Evolutionary conservation across 1,140 invertebrate species (phyloP).

Genomic region (Lepidotrigona ventralis): DNA sequence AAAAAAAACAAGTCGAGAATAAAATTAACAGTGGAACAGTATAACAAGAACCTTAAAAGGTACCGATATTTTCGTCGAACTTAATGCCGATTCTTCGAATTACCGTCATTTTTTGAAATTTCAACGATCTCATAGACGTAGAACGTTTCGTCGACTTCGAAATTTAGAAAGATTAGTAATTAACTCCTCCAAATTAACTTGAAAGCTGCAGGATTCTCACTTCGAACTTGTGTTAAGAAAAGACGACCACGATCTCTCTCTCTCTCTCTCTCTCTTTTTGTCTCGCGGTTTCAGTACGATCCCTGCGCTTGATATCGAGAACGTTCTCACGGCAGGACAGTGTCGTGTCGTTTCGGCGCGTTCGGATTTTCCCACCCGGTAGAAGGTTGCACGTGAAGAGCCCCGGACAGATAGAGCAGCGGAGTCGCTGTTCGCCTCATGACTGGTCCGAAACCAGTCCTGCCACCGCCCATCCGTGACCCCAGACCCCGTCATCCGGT

Average conservation of each 20-base stretch:
- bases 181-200: too few species aligned
- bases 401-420: slow-evolving; percentile 70
- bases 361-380: slow-evolving; percentile 67
- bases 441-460: slow-evolving; percentile 77
- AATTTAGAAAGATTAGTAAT: too few species aligned
- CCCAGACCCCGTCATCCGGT: slow-evolving; percentile 74
- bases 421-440: slow-evolving; percentile 67
- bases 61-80: too few species aligned
- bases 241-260: background rate
- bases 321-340: slow-evolving; percentile 31
- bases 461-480: slow-evolving; percentile 77
- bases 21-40: too few species aligned
- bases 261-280: too few species aligned
- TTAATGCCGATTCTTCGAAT: too few species aligned
- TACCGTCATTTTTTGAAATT: too few species aligned
- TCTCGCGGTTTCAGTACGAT: background rate
- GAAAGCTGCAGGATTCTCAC: background rate
- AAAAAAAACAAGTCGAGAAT: too few species aligned
- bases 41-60: too few species aligned
- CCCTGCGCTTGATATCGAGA: background rate
- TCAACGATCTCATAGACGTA: too few species aligned
- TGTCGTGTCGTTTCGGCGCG: background rate
- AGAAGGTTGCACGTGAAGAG: slow-evolving; percentile 69
- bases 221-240: background rate
- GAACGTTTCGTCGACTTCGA: too few species aligned